These are phyloP conservation scores for Manis javanica DNA, from an alignment of 2,797 vertebrate species.

Conservation along the genomic window DNA sequence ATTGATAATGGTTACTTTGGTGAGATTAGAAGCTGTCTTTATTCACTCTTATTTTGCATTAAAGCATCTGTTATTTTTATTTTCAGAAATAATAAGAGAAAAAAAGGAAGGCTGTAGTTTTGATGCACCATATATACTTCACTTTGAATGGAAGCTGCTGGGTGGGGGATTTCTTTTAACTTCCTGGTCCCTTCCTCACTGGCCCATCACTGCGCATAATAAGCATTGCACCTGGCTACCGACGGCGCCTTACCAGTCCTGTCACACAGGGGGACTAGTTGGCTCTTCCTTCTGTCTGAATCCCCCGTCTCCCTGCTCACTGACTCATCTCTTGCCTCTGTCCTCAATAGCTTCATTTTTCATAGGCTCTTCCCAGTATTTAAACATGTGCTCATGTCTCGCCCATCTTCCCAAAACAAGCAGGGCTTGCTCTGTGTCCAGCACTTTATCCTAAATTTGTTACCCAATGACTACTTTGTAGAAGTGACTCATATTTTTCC, in stretches of 20 bases:
- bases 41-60: neutral
- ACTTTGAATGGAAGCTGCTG: neutral
- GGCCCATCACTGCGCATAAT: neutral
- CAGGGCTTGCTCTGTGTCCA: neutral
- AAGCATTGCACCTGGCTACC: neutral
- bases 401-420: neutral
- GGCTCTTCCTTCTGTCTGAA: neutral
- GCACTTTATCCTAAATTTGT: neutral
- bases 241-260: neutral
- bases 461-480: neutral
- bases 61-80: neutral
- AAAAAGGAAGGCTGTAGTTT: neutral
- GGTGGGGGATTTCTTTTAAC: neutral
- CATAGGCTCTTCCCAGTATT: neutral
- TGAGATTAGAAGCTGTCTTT: neutral
- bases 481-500: neutral
- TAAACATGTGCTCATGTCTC: neutral
- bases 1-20: neutral
- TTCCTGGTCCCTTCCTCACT: neutral
- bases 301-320: neutral
- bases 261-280: neutral
- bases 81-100: neutral
- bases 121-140: fast-evolving
- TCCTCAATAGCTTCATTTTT: neutral
- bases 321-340: fast-evolving